Evolutionary conservation across 2,888 invertebrate genomes (phyloP).

Genomic region (Scelioninae gen. 1): DNA sequence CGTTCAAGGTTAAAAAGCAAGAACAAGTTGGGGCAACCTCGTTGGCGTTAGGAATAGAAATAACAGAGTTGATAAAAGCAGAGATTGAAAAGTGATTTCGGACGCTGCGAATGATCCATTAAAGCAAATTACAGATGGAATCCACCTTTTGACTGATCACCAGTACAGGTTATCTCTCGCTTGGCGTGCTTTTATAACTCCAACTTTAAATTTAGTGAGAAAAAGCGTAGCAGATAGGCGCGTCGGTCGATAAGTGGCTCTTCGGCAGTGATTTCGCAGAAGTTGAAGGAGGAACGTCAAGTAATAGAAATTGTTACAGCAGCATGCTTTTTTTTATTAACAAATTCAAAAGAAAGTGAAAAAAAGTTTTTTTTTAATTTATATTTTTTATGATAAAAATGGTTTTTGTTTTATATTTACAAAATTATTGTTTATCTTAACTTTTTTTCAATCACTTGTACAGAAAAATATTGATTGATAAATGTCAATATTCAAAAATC

Average conservation of each 20-base stretch:
- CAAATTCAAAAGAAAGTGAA: too few species aligned
- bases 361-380: too few species aligned
- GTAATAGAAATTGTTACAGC: too few species aligned
- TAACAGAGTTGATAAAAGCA: not conserved
- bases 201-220: slow-evolving; percentile 4
- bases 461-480: too few species aligned
- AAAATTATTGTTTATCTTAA: too few species aligned
- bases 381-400: too few species aligned
- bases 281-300: too few species aligned
- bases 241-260: slow-evolving; percentile 1
- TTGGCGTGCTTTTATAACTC: slow-evolving; percentile 9
- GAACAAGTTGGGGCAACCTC: slow-evolving; percentile 11
- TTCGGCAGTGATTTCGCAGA: slow-evolving; percentile 1
- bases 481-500: too few species aligned
- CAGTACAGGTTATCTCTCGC: slow-evolving; percentile 9
- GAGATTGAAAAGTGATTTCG: not conserved
- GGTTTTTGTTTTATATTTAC: too few species aligned
- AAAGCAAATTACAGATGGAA: not conserved
- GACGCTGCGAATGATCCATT: not conserved
- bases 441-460: too few species aligned
- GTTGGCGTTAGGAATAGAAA: slow-evolving; percentile 1
- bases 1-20: slow-evolving; percentile 22
- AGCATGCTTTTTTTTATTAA: too few species aligned
- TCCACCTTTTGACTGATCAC: not conserved
- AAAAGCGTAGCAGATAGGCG: slow-evolving; percentile 14